These are phyloP conservation scores for Malacoctenus gilli DNA, from an alignment of 2,797 vertebrate species.

Conservation along the genomic window DNA sequence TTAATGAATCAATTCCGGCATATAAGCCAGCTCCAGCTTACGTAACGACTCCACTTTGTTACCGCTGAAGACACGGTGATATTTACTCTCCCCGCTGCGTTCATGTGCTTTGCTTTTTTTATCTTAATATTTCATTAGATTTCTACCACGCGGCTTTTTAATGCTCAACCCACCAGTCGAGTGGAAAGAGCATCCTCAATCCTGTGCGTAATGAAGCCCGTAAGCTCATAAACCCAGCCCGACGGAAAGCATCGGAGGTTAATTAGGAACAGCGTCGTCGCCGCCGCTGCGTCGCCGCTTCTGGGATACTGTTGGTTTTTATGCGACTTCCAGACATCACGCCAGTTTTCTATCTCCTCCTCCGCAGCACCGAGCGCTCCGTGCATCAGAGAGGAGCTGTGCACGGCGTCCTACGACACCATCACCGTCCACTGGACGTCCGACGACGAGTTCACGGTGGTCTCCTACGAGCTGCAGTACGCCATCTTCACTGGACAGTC, in stretches of 20 bases:
- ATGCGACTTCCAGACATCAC: slow-evolving; percentile 2
- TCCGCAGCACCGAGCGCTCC: slow-evolving; percentile 91
- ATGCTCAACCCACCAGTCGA: slow-evolving; percentile 48
- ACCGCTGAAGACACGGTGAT: slow-evolving; percentile 18
- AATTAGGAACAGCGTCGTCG: slow-evolving; percentile 28
- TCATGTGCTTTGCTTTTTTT: slow-evolving; percentile 25
- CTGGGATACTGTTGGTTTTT: slow-evolving; percentile 8
- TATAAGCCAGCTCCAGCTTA: slow-evolving; percentile 24
- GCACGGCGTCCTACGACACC: slow-evolving; percentile 96
- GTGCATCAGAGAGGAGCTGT: slow-evolving; percentile 93
- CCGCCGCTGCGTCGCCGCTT: slow-evolving; percentile 4
- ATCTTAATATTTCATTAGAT: slow-evolving; percentile 36
- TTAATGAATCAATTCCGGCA: slow-evolving; percentile 7
- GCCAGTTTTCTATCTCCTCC: neutral
- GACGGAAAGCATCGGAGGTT: slow-evolving; percentile 33
- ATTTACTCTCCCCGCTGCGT: slow-evolving; percentile 4
- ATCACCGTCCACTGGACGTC: slow-evolving; percentile 98
- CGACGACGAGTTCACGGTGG: slow-evolving; percentile 95
- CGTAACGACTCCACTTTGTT: slow-evolving; percentile 24
- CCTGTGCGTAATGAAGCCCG: slow-evolving; percentile 45
- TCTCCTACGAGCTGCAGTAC: slow-evolving; percentile 98
- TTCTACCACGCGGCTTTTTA: slow-evolving; percentile 19
- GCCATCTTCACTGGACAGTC: slow-evolving; percentile 97
- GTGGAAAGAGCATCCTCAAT: slow-evolving; percentile 47
- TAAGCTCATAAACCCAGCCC: slow-evolving; percentile 23